Evolutionary conservation across 2,888 invertebrate species (phyloP).

Genomic region (Scelioninae gen. 2): DNA sequence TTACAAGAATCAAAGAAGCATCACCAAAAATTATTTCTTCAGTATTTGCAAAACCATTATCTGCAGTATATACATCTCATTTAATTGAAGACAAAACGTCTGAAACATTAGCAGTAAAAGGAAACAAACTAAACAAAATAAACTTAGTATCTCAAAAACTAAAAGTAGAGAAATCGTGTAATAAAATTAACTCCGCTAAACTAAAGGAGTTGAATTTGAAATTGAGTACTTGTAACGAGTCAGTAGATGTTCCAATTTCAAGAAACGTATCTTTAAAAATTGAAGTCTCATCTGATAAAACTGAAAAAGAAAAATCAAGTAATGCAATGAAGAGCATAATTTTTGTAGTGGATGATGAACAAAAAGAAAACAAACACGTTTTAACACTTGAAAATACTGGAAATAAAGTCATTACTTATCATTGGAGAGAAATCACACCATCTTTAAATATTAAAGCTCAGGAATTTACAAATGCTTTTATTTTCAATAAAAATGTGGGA

Average conservation of each 20-base stretch:
- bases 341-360: conserved; percentile 18
- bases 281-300: conserved; percentile 11
- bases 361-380: background rate
- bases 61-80: background rate
- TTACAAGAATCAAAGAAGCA: conserved; percentile 20
- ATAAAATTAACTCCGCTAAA: background rate
- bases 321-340: conserved; percentile 4
- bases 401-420: conserved; percentile 19
- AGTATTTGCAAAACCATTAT: conserved; percentile 32
- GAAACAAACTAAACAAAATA: conserved; percentile 4
- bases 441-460: no score
- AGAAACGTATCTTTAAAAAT: conserved; percentile 14
- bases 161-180: background rate
- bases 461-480: conserved; percentile 7
- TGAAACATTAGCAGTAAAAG: conserved; percentile 32
- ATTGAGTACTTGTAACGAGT: background rate
- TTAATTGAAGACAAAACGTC: conserved; percentile 24
- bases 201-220: background rate
- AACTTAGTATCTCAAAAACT: background rate
- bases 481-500: conserved; percentile 35
- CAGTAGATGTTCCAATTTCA: background rate
- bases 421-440: no score
- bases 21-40: conserved; percentile 27
- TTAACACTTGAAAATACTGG: conserved; percentile 36
- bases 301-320: background rate